Evolutionary conservation across 2,113 vertebrate species (phyloP).

Genomic region (Hiodon alosoides): DNA sequence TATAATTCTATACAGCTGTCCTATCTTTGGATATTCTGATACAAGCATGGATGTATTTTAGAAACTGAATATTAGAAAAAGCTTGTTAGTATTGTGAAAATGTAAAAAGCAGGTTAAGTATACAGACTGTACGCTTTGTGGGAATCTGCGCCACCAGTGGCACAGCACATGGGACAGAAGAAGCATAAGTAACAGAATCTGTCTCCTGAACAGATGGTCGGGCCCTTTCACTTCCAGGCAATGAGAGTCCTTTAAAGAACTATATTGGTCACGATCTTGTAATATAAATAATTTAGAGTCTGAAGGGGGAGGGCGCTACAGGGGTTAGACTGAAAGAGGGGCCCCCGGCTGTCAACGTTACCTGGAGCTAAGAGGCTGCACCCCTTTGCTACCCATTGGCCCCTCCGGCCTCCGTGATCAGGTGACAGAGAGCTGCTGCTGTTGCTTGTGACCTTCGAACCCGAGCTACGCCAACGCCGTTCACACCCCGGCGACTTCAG

Average conservation of each 20-base stretch:
- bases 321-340: conserved; percentile 48
- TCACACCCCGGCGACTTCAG: background rate
- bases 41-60: background rate
- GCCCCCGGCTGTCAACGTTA: conserved; percentile 65
- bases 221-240: conserved; percentile 73
- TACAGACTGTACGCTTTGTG: background rate
- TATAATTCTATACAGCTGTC: background rate
- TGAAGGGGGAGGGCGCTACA: conserved; percentile 41
- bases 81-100: background rate
- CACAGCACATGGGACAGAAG: background rate
- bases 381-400: background rate
- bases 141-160: background rate
- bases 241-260: conserved; percentile 76
- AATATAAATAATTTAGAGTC: conserved; percentile 82
- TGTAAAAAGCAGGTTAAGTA: conserved; percentile 4
- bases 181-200: conserved; percentile 34
- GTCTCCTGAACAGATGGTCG: conserved; percentile 78
- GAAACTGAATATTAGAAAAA: background rate
- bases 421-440: background rate
- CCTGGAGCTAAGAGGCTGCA: conserved; percentile 66
- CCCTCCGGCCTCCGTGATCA: background rate
- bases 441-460: background rate
- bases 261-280: conserved; percentile 71
- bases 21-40: background rate
- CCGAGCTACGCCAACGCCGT: background rate